Conservation (phyloP, 1,140 invertebrate genomes). For the Phthorimaea operculella region DNA sequence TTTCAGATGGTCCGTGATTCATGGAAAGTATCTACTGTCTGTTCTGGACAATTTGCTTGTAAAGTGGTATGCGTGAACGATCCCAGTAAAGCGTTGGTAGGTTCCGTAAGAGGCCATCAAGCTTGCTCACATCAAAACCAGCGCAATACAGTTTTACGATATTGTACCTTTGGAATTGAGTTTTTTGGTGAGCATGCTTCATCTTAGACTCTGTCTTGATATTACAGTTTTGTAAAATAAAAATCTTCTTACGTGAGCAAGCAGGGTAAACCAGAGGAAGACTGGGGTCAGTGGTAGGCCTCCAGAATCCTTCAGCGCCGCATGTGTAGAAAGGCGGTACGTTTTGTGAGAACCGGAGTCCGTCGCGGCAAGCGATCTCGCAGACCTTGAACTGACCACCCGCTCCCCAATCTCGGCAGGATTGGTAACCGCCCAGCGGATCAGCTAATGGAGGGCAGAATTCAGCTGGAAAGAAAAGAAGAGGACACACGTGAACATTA, state of each 20-base stretch:
- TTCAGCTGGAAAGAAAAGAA: slow-evolving; percentile 72
- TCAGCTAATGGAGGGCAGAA: slow-evolving; percentile 89
- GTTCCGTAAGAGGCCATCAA: too few species aligned
- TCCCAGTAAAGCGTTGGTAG: too few species aligned
- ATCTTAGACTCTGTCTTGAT: background rate
- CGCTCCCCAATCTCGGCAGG: slow-evolving; percentile 95
- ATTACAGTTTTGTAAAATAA: too few species aligned
- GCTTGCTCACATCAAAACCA: too few species aligned
- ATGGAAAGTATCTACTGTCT: too few species aligned
- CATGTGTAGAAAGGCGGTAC: slow-evolving; percentile 97
- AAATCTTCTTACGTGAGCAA: slow-evolving; percentile 78
- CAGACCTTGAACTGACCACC: slow-evolving; percentile 95
- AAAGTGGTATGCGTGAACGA: too few species aligned
- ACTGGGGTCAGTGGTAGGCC: slow-evolving; percentile 83
- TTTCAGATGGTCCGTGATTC: too few species aligned
- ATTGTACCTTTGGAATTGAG: too few species aligned
- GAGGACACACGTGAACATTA: background rate
- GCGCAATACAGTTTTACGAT: too few species aligned
- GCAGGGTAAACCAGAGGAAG: slow-evolving; percentile 89
- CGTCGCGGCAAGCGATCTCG: slow-evolving; percentile 88
- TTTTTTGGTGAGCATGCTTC: too few species aligned
- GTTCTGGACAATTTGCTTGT: too few species aligned
- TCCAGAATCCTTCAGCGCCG: slow-evolving; percentile 96
- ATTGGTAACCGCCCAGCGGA: slow-evolving; percentile 89
- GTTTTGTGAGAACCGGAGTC: slow-evolving; percentile 88